Conservation (phyloP, 1,140 invertebrate species). For the Andricus grossulariae region DNA sequence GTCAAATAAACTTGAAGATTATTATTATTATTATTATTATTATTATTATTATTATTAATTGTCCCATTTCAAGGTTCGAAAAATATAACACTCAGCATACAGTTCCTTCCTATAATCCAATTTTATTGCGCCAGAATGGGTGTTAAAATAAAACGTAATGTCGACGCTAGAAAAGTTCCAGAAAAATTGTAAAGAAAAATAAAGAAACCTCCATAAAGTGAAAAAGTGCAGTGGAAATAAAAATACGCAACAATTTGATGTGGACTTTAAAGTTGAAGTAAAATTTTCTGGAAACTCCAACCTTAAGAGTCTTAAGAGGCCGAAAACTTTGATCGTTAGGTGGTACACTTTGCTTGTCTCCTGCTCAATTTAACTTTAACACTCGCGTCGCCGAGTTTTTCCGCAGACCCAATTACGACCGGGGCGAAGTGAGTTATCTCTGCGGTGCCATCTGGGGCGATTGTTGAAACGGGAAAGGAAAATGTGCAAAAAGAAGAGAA, state of each 20-base stretch:
- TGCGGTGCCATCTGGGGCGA: neutral
- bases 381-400: neutral
- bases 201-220: neutral
- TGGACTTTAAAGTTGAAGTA: slow-evolving; percentile 1
- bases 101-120: no score
- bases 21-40: no score
- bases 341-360: slow-evolving; percentile 1
- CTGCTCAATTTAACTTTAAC: slow-evolving; percentile 16
- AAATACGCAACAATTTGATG: slow-evolving; percentile 17
- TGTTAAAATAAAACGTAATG: no score
- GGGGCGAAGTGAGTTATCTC: neutral
- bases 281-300: neutral
- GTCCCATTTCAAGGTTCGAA: no score
- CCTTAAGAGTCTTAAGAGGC: slow-evolving; percentile 5
- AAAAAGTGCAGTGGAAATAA: slow-evolving; percentile 3
- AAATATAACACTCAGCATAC: no score
- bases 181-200: slow-evolving; percentile 4
- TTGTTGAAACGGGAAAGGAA: neutral
- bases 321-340: slow-evolving; percentile 21
- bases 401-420: neutral
- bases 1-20: no score
- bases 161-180: neutral
- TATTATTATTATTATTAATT: no score
- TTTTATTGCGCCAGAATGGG: no score
- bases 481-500: no score